Base-by-base conservation (phyloP, 2,888 invertebrate genomes). In the Amiota communis region DNA sequence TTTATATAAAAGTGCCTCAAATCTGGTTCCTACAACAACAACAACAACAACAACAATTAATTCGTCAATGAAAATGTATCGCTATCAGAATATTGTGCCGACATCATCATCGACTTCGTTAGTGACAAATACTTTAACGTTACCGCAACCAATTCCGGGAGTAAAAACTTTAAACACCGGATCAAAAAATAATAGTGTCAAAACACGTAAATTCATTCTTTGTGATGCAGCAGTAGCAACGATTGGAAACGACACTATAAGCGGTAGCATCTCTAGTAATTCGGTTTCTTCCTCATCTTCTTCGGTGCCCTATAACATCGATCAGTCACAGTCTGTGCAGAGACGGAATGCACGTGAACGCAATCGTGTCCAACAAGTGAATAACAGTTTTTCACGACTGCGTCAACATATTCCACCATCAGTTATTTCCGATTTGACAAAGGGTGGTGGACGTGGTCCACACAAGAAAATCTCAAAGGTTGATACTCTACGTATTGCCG, bases 301-400 rank as follows among this genome's bases (percentile, higher is more conserved):
- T 10, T 75, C 72, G 49, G 72, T 76, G 23, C 87, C 87, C 1
- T 88, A 86, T 67, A 82, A 79, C 56, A 85, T 86, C 48, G 93
- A 94, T 83, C 96, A 95, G 83, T 95, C 95, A 64, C 95, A 96
- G 73, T 96, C 97, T 10, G 97, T 97, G 47, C 96, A 96, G 1
- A 91, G 97, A 68, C 92, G 98, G 84, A 98, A 98, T 89, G 98
- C 98, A 51, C 92, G 98, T 48, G 98, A 98, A 90, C 91, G 98
- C 78, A 98, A 98, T 88, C 93, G 98, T 80, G 98, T 98, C 80
- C 97, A 97, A 89, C 97, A 97, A 92, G 97, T 97, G 85, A 97
- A 97, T 91, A 96, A 96, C 89, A 97, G 97, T 83, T 97, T 97
- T 88, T 95, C 96, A n/a, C 95, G 95, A 10, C 91, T 97, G 12